A percentile compares a stretch with the other conserved stretches of the same genome.
These are phyloP conservation scores for Panthera uncia DNA, from an alignment of 2,113 vertebrate genomes.

Conservation along the genomic window DNA sequence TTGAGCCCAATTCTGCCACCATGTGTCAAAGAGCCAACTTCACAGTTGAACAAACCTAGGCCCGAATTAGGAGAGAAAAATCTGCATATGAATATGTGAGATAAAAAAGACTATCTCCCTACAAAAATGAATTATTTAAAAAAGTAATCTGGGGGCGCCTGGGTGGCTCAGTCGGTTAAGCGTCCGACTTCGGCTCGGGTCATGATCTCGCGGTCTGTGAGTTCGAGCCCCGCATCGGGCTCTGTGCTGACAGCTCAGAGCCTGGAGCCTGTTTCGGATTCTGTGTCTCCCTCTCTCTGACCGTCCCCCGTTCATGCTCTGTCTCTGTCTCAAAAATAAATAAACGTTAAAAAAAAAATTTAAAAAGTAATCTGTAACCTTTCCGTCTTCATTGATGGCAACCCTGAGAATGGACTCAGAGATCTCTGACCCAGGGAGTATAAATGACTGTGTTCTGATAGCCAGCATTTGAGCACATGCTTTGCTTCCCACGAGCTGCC, in stretches of 20 bases:
- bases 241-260: too few relatives aligned
- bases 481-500: not conserved
- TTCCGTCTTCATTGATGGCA: not conserved
- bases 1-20: not conserved
- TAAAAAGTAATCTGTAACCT: not conserved
- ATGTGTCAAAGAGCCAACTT: not conserved
- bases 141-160: not conserved
- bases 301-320: too few relatives aligned
- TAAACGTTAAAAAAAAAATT: too few relatives aligned
- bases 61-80: not conserved
- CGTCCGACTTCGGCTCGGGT: too few relatives aligned
- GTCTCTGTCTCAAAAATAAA: too few relatives aligned
- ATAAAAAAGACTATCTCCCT: not conserved
- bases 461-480: not conserved
- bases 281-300: too few relatives aligned
- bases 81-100: not conserved
- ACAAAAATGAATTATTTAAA: not conserved
- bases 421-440: not conserved
- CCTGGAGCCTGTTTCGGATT: too few relatives aligned
- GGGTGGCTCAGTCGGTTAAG: too few relatives aligned
- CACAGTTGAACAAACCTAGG: not conserved
- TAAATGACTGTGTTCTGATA: not conserved
- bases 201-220: too few relatives aligned
- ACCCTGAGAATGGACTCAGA: not conserved
- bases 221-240: too few relatives aligned